These are phyloP conservation scores for Crossaster papposus DNA, from an alignment of 53 echinoderm and acorn worm genomes.

Conservation along the genomic window DNA sequence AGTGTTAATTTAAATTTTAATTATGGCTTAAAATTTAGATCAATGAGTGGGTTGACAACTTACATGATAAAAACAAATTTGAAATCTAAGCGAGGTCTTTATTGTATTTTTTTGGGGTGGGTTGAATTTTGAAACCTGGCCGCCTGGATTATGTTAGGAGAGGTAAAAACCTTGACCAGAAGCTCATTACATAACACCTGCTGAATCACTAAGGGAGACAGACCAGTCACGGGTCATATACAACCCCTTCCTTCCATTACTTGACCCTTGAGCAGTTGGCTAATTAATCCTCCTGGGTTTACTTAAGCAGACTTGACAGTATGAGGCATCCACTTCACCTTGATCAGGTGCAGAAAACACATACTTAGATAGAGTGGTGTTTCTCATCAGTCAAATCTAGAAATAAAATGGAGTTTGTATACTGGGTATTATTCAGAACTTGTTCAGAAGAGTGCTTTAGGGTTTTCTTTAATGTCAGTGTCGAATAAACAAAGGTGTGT, in stretches of 20 bases:
- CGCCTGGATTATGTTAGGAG: not conserved
- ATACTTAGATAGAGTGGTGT: not conserved
- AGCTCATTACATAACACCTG: slow-evolving; percentile 5
- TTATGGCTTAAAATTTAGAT: no score
- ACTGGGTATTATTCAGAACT: no score
- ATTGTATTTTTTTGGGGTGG: no score
- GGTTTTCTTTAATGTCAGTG: no score
- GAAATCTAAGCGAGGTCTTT: not conserved
- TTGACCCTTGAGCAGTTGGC: not conserved
- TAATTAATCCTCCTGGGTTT: not conserved
- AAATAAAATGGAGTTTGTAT: not conserved
- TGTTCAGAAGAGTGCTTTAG: no score
- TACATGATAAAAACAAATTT: no score
- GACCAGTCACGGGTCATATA: not conserved
- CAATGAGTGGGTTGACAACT: no score
- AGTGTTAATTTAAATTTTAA: no score
- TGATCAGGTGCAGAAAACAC: not conserved
- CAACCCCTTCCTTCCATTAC: no score
- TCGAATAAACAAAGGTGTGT: no score
- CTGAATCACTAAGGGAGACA: slow-evolving; percentile 2
- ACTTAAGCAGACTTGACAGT: no score
- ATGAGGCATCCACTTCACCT: not conserved
- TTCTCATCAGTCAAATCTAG: not conserved
- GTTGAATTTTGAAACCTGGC: not conserved
- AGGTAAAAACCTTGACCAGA: not conserved